Percentiles rank a stretch among this genome's conserved stretches.
These are phyloP conservation scores for Alsophila aescularia DNA, from an alignment of 2,888 invertebrate genomes.

Conservation along the genomic window DNA sequence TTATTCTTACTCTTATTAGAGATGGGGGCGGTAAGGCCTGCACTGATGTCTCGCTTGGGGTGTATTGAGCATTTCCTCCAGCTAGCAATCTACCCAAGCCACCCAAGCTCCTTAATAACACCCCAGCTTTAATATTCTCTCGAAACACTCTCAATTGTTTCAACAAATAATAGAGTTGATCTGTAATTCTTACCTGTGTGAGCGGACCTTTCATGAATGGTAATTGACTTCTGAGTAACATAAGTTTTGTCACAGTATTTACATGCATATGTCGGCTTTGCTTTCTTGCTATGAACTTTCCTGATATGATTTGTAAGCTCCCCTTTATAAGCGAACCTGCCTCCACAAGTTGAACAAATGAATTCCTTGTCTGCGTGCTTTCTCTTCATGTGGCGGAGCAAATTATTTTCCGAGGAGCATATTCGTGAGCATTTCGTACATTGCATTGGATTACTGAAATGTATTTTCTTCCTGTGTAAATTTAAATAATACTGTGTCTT, in stretches of 20 bases:
- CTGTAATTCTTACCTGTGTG: slow-evolving; percentile 69
- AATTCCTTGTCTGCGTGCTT: slow-evolving; percentile 62
- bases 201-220: slow-evolving; percentile 75
- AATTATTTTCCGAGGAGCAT: slow-evolving; percentile 59
- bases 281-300: slow-evolving; percentile 61
- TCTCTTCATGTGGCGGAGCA: slow-evolving; percentile 66
- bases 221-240: slow-evolving; percentile 68
- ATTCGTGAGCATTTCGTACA: slow-evolving; percentile 66
- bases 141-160: too few species aligned
- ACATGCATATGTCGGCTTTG: slow-evolving; percentile 60
- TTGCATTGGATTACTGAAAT: slow-evolving; percentile 56
- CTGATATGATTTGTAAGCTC: slow-evolving; percentile 63
- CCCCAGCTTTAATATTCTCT: too few species aligned
- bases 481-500: slow-evolving; percentile 55
- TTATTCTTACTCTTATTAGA: too few species aligned
- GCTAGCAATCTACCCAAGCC: too few species aligned
- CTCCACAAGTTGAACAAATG: slow-evolving; percentile 67
- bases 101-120: too few species aligned
- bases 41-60: too few species aligned
- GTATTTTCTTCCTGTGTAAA: slow-evolving; percentile 59
- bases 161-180: too few species aligned
- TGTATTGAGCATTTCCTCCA: too few species aligned
- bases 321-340: slow-evolving; percentile 63
- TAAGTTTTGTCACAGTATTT: slow-evolving; percentile 72
- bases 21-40: too few species aligned